A percentile compares a stretch with the other conserved stretches of the same genome.
These are phyloP conservation scores for Carapus acus DNA, from an alignment of 2,797 vertebrate genomes.

Conservation along the genomic window DNA sequence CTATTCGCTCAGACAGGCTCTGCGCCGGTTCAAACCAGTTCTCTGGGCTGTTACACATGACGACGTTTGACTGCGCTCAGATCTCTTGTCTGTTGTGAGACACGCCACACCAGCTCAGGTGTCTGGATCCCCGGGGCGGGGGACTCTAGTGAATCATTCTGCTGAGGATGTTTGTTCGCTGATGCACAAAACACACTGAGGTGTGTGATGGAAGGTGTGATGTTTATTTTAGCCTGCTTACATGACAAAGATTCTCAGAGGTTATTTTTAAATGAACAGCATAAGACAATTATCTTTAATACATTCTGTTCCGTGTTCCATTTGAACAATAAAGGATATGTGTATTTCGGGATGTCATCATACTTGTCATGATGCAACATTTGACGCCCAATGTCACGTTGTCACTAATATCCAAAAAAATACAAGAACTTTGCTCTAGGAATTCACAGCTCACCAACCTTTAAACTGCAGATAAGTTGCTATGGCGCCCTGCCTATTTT, in stretches of 20 bases:
- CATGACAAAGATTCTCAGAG: too few species aligned
- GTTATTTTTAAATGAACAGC: too few species aligned
- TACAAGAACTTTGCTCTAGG: too few species aligned
- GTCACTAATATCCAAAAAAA: too few species aligned
- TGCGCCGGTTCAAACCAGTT: conserved; percentile 68
- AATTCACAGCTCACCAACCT: not conserved
- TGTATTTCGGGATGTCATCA: too few species aligned
- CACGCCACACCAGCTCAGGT: conserved; percentile 16
- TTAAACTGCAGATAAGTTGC: not conserved
- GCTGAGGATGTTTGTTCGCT: not conserved
- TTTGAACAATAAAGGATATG: too few species aligned
- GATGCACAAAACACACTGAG: not conserved
- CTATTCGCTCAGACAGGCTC: conserved; percentile 54
- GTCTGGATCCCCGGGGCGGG: conserved; percentile 19
- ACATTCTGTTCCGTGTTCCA: too few species aligned
- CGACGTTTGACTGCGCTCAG: conserved; percentile 49
- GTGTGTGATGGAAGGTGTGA: not conserved
- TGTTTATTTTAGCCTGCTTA: too few species aligned
- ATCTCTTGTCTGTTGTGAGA: conserved; percentile 43
- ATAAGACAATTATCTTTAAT: too few species aligned
- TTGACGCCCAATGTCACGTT: too few species aligned
- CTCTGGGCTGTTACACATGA: conserved; percentile 53
- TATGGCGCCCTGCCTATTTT: conserved; percentile 20
- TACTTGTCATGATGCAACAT: too few species aligned
- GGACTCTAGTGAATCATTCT: conserved; percentile 38